Base-by-base conservation (phyloP, 2,797 vertebrate species). In the Champsocephalus esox region DNA sequence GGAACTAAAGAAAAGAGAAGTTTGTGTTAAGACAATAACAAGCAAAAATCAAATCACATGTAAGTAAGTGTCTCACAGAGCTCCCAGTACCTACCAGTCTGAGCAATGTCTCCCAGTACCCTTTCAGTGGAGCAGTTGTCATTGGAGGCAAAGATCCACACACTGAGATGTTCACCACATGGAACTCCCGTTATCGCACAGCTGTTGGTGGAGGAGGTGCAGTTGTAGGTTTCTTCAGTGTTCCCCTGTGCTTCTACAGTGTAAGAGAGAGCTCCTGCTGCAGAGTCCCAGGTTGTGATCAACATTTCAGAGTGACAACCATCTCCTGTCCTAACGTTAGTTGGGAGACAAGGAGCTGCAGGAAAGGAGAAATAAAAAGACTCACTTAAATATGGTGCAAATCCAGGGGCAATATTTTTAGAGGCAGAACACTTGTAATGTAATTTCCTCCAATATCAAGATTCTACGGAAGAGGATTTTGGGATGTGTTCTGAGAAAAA, bases 91-190 rank as follows among this genome's bases (percentile, higher is more conserved):
- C 11, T 77, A 96, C 96, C 90, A 54, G 94, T 94, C 38, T 94
- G 87, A 17, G 92, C 92, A 13, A 83, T 70, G 2, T 91, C 62
- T 62, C 88, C 92, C 66, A 94, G 66, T 28, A 94, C 89, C 16
- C 10, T 85, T n/a, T 63, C 34, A 6, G 92, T 94, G 73, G 84
- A 68, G 86, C 95, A 96, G 3, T 91, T 73, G n/a, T 89, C 63
- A 14, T 94, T 92, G 19, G 84, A 92, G 65, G 95, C 94, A 0
- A 77, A 56, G 41, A 96, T 87, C 88, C 80, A 94, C 63, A 96
- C 60, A 0, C 92, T 95, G 48, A 96, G 88, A 38, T 94, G 93
- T 67, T 96, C 91, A 0, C 96, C 96, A 24, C 96, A 96, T 0
- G 84, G 77, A 24, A 96, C 76, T 0, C 73, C 80, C 0, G 24